A percentile compares a stretch with the other conserved stretches of the same genome.
phyloP scores from a whole-genome alignment of 2,113 vertebrate genomes.

The Sinocyclocheilus rhinocerous region DNA sequence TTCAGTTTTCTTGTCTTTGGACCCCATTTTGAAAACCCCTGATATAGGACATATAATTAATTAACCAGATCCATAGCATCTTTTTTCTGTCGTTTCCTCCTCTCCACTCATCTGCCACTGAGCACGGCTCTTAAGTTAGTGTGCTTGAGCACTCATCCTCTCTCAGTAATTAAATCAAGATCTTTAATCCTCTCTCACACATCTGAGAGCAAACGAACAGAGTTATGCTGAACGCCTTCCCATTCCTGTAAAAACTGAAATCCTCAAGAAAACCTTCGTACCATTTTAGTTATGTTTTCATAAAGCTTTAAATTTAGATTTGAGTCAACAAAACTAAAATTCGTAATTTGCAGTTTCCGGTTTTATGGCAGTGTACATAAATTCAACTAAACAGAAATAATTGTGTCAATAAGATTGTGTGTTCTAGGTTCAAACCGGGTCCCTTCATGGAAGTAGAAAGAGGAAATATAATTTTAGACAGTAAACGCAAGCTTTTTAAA shows the following conservation, averaged over 20 bases:
- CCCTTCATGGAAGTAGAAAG: background rate
- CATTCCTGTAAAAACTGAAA: background rate
- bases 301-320: background rate
- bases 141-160: conserved; percentile 88
- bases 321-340: background rate
- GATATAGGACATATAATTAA: background rate
- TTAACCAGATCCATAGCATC: background rate
- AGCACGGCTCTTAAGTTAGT: conserved; percentile 82
- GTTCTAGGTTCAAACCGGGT: background rate
- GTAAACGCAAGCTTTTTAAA: background rate
- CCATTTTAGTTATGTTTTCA: background rate
- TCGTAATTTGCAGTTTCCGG: background rate
- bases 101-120: conserved; percentile 68
- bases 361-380: background rate
- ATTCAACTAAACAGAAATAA: background rate
- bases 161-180: conserved; percentile 99
- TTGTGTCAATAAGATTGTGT: background rate
- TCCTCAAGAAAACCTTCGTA: background rate
- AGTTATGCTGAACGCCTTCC: background rate
- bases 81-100: conserved; percentile 79
- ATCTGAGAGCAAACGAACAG: conserved; percentile 74
- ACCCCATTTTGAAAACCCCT: too few relatives aligned
- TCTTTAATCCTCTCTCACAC: conserved; percentile 95
- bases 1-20: background rate
- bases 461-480: background rate